These are phyloP conservation scores for Synanthedon tipuliformis DNA, from an alignment of 2,888 invertebrate species.

Conservation along the genomic window DNA sequence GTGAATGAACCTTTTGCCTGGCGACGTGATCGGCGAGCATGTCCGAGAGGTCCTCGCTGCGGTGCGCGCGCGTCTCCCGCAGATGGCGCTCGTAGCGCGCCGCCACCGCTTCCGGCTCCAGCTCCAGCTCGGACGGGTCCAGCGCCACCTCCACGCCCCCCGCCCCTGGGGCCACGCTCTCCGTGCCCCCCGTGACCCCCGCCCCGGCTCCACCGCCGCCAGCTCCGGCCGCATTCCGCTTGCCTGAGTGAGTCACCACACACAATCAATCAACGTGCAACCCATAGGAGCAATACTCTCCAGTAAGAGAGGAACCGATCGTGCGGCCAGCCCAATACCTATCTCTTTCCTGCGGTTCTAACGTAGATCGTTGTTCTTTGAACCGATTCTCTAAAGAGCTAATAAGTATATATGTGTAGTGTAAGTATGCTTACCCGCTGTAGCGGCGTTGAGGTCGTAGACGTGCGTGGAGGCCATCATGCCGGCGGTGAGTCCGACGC, in stretches of 20 bases:
- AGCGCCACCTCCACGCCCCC: constrained; percentile 91
- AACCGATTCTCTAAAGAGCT: too few relatives aligned
- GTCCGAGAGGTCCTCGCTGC: constrained; percentile 95
- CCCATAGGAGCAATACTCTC: background rate
- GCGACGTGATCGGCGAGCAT: constrained; percentile 99
- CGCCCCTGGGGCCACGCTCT: constrained; percentile 22
- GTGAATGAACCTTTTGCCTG: constrained; percentile 83
- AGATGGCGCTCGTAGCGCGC: constrained; percentile 96
- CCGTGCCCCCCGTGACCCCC: constrained; percentile 11
- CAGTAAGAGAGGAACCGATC: too few relatives aligned
- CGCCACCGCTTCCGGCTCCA: constrained; percentile 96
- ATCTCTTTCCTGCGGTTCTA: too few relatives aligned
- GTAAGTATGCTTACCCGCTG: constrained; percentile 30
- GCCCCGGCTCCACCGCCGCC: constrained; percentile 19
- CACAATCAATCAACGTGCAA: background rate
- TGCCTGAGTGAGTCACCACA: constrained; percentile 1
- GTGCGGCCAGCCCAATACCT: too few relatives aligned
- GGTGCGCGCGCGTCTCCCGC: constrained; percentile 89
- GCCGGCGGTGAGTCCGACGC: constrained; percentile 87
- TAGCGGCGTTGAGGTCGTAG: constrained; percentile 87
- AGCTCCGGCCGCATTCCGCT: constrained; percentile 10
- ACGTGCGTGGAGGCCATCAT: constrained; percentile 99
- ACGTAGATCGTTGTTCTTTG: too few relatives aligned
- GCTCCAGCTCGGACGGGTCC: constrained; percentile 96
- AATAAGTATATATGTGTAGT: too few relatives aligned